phyloP scores from a whole-genome alignment of 2,797 vertebrate genomes.

The Psittacula echo region DNA sequence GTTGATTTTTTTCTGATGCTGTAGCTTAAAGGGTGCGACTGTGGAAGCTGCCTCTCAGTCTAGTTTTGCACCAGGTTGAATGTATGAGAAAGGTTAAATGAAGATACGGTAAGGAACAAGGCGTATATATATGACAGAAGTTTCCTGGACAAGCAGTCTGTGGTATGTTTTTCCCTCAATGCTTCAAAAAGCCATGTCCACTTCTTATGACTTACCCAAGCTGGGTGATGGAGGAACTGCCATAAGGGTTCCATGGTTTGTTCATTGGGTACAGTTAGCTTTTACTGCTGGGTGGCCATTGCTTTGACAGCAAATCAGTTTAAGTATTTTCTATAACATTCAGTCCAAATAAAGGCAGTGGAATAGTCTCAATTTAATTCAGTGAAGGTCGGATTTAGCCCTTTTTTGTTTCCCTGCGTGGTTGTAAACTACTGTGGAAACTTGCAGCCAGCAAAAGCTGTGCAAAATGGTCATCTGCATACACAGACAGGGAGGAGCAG shows the following conservation, averaged over 20 bases:
- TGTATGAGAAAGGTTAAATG: background rate
- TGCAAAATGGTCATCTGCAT: background rate
- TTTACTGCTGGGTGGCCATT: background rate
- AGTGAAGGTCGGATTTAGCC: background rate
- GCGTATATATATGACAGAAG: background rate
- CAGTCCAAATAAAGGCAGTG: background rate
- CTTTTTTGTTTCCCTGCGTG: background rate
- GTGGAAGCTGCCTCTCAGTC: background rate
- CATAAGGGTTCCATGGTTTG: background rate
- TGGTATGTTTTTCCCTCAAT: background rate
- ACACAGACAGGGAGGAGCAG: background rate
- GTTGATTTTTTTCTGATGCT: background rate
- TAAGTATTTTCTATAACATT: background rate
- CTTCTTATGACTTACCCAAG: background rate
- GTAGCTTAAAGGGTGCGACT: background rate
- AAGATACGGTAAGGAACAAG: background rate
- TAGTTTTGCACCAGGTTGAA: background rate
- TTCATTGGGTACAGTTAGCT: background rate
- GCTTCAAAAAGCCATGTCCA: background rate
- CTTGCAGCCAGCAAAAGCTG: background rate
- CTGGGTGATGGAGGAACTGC: background rate
- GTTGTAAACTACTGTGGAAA: background rate
- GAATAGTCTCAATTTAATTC: background rate
- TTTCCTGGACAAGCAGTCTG: background rate
- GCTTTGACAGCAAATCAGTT: background rate